These are phyloP conservation scores for Cecropterus lyciades DNA, from an alignment of 1,140 invertebrate genomes.

Conservation along the genomic window DNA sequence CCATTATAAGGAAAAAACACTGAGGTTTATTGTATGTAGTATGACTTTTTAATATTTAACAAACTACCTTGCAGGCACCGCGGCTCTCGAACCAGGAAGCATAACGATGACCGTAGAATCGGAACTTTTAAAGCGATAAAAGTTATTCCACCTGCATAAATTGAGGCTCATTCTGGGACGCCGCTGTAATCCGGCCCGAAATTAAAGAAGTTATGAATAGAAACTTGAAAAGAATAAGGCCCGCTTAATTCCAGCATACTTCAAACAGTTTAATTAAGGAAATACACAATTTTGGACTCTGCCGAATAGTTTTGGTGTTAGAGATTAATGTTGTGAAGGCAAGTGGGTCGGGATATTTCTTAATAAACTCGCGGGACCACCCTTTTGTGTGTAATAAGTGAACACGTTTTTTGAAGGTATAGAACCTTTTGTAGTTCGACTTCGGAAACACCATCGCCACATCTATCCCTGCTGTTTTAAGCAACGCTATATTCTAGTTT, in stretches of 20 bases:
- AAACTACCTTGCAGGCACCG: no score
- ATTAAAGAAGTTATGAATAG: constrained; percentile 68
- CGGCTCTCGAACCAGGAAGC: constrained; percentile 19
- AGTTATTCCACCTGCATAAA: constrained; percentile 55
- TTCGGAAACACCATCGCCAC: no score
- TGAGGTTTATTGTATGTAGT: no score
- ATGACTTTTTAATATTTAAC: no score
- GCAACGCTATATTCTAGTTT: no score
- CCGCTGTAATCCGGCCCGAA: constrained; percentile 49
- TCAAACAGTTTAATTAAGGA: constrained; percentile 51
- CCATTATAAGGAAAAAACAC: no score
- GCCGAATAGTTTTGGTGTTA: constrained; percentile 11
- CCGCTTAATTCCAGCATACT: constrained; percentile 45
- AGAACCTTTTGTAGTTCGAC: no score
- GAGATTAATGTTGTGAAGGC: constrained; percentile 7
- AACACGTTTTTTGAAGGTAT: no score
- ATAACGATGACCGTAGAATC: constrained; percentile 30
- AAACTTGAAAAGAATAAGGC: constrained; percentile 45
- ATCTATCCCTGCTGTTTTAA: no score
- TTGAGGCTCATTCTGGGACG: constrained; percentile 45
- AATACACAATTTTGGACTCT: constrained; percentile 36
- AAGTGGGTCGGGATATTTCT: not conserved
- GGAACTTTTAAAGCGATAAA: constrained; percentile 51
- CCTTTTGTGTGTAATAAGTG: no score
- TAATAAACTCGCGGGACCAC: no score